Evolutionary conservation across 2,797 vertebrate genomes (phyloP), one percentile per base, ranked within the genome.

Genomic region (Decapterus maruadsi): DNA sequence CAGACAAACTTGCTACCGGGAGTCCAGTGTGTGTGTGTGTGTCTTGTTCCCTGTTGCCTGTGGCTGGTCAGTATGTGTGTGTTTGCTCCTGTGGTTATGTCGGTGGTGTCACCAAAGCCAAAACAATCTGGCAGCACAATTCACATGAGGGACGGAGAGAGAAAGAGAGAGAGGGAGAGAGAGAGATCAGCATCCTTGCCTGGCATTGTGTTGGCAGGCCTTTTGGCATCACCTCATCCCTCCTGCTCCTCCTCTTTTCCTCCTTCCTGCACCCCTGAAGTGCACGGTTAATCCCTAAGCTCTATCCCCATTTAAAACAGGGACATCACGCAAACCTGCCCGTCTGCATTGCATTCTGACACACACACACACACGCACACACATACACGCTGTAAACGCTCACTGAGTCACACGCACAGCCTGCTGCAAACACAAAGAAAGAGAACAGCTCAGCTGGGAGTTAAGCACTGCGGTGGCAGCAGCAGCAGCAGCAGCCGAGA

Each of bases 211-310:
- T 88, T 93, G 81, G 84, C 90, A 93, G 80, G 81, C 81, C 84
- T 85, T 81, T 86, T 83, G 90, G 86, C 87, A 75, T 88, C 58
- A 69, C 66, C 69, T 43, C 75, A 68, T 40, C 59, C 73, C 77
- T 40, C 72, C 60, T 10, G 58, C 72, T 71, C 65, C 75, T 72
- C 69, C 77, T 57, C 65, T 85, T 78, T 74, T 61, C 76, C 79
- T 86, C 77, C 76, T 80, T 87, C 81, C 76, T 90, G 85, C 86
- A 89, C 88, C 89, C 89, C 91, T 86, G 84, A 88, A 92, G 89
- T 90, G 90, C 90, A 87, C 70, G 26, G 80, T 87, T 94, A 94
- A 94, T 94, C 91, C 88, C 89, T 90, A 87, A 91, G 26, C 87
- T 89, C 88, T 82, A 82, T 85, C 83, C 85, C 85, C 77, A 75